Percentiles rank a stretch among this genome's conserved stretches.
Evolutionary conservation across 1,140 invertebrate genomes (phyloP).

Genomic region (Gryon sp.): DNA sequence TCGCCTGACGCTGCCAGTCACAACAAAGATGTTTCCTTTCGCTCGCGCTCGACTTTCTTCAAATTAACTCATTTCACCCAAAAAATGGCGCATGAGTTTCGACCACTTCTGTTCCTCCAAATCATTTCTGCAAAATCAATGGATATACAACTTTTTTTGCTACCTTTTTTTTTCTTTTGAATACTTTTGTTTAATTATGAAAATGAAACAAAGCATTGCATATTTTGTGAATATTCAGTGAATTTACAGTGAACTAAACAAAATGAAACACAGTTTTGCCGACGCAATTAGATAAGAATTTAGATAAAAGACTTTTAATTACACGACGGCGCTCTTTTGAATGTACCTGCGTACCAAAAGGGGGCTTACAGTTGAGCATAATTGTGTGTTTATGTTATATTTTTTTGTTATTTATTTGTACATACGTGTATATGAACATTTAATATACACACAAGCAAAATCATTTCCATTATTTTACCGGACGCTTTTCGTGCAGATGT

Average conservation of each 20-base stretch:
- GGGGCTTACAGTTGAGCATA: conserved; percentile 20
- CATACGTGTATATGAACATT: no score
- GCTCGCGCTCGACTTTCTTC: conserved; percentile 55
- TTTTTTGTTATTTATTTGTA: no score
- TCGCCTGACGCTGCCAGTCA: conserved; percentile 51
- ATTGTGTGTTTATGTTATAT: conserved; percentile 33
- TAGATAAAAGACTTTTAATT: conserved; percentile 47
- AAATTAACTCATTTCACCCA: conserved; percentile 48
- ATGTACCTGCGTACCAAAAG: conserved; percentile 28
- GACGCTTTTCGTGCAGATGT: conserved; percentile 42
- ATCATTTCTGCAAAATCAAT: no score
- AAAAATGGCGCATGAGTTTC: conserved; percentile 29
- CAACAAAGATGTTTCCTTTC: conserved; percentile 60
- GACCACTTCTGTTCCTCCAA: no score
- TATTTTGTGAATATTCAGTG: no score
- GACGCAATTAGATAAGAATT: conserved; percentile 49
- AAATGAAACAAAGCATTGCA: no score
- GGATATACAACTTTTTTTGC: no score
- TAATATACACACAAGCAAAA: no score
- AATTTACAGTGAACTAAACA: conserved; percentile 36
- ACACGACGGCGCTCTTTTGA: conserved; percentile 38
- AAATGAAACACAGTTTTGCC: conserved; percentile 19
- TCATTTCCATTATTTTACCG: conserved; percentile 41
- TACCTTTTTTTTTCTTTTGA: no score
- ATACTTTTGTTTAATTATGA: no score